Conservation (phyloP, 35 echinoderm and acorn worm genomes). For the Diadema setosum region DNA sequence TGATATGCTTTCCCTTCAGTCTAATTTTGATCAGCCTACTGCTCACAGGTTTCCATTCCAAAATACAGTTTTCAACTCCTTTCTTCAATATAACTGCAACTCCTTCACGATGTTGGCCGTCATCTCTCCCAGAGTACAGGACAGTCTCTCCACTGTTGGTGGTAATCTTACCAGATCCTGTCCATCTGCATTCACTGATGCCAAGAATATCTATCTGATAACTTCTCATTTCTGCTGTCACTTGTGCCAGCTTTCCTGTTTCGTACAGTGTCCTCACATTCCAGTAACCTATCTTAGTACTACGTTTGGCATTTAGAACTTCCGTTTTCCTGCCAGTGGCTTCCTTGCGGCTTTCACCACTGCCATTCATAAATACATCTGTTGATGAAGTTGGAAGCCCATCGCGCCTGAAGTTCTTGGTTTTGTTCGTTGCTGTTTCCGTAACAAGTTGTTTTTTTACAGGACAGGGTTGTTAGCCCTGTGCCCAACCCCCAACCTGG, state of each 20-base stretch:
- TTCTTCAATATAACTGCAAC: not conserved
- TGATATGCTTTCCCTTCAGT: too few species aligned
- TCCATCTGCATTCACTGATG: constrained; percentile 15
- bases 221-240: constrained; percentile 22
- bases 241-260: constrained; percentile 6
- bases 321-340: not conserved
- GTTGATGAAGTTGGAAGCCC: not conserved
- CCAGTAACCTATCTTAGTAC: not conserved
- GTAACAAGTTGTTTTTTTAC: not conserved
- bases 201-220: not conserved
- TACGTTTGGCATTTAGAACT: not conserved
- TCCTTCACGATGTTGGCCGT: not conserved
- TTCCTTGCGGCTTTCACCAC: constrained; percentile 41
- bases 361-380: not conserved
- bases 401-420: not conserved
- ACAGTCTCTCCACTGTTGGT: not conserved
- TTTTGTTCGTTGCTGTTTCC: not conserved
- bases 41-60: constrained; percentile 27
- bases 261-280: constrained; percentile 36
- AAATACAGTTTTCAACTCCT: not conserved
- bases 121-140: not conserved
- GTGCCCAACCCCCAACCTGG: constrained; percentile 20
- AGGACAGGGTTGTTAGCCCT: not conserved
- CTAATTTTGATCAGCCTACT: too few species aligned
- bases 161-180: not conserved